phyloP scores from a whole-genome alignment of 1,140 invertebrate species.

The Homarus americanus region DNA sequence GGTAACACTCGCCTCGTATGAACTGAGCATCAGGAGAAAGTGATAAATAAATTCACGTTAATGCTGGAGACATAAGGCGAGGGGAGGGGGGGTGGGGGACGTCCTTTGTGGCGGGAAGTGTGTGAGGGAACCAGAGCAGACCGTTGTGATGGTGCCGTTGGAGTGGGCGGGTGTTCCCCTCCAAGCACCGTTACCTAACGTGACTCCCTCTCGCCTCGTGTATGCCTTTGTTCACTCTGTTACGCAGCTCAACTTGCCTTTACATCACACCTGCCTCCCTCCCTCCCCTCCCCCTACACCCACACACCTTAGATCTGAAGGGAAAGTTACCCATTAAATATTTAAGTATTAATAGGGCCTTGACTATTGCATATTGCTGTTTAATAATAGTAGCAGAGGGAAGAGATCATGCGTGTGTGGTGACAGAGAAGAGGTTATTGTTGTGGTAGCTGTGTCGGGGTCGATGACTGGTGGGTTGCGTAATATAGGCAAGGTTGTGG shows the following conservation, averaged over 20 bases:
- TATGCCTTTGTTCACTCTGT: conserved; percentile 5
- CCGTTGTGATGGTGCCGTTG: not conserved
- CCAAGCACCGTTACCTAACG: conserved; percentile 1
- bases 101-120: not conserved
- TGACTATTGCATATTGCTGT: no score
- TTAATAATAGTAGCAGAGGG: not conserved
- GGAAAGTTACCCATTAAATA: no score
- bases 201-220: not conserved
- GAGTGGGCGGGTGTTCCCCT: no score
- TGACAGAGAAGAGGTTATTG: not conserved
- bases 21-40: no score
- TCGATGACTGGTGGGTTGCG: conserved; percentile 1
- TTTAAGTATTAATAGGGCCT: no score
- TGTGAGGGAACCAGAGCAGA: not conserved
- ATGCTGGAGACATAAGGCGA: no score
- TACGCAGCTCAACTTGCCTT: not conserved
- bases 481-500: not conserved
- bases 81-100: not conserved
- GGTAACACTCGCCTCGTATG: no score
- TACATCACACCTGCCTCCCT: not conserved
- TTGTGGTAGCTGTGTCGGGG: not conserved
- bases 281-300: no score
- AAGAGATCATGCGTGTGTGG: not conserved
- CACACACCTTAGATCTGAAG: no score
- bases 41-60: no score